These are phyloP conservation scores for Notolabrus celidotus DNA, from an alignment of 2,797 vertebrate species.

Conservation along the genomic window DNA sequence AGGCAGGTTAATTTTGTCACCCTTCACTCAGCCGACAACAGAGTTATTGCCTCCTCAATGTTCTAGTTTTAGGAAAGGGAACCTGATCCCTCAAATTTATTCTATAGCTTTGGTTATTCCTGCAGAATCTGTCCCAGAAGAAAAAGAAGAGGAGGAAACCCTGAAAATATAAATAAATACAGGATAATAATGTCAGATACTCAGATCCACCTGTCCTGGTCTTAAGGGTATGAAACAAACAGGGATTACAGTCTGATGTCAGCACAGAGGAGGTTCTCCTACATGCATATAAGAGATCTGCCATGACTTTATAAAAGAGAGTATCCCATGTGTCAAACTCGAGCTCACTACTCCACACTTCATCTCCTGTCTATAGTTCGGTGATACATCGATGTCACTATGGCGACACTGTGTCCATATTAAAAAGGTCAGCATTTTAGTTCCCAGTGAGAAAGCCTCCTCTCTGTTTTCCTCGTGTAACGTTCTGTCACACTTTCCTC, in stretches of 20 bases:
- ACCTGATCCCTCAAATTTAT: not conserved
- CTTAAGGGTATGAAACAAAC: conserved; percentile 14
- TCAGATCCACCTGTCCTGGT: not conserved
- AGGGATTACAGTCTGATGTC: not conserved
- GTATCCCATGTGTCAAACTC: not conserved
- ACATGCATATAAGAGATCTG: conserved; percentile 6
- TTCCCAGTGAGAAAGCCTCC: conserved; percentile 26
- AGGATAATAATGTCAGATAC: not conserved
- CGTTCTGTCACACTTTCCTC: conserved; percentile 50
- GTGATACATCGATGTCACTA: conserved; percentile 44
- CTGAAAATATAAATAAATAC: too few relatives aligned
- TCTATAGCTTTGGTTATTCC: too few relatives aligned
- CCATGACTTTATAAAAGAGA: not conserved
- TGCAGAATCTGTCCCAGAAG: too few relatives aligned
- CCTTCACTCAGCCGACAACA: too few relatives aligned
- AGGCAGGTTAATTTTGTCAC: too few relatives aligned
- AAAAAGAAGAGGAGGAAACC: too few relatives aligned
- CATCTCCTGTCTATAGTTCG: conserved; percentile 1
- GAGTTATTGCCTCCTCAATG: too few relatives aligned
- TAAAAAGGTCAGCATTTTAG: conserved; percentile 64
- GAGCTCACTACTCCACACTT: not conserved
- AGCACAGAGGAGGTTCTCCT: conserved; percentile 10
- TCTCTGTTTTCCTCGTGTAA: conserved; percentile 51
- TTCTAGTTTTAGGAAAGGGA: not conserved
- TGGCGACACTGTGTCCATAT: conserved; percentile 34